Base-by-base conservation (phyloP, 2,113 vertebrate species). In the Heterotilapia buettikoferi region DNA sequence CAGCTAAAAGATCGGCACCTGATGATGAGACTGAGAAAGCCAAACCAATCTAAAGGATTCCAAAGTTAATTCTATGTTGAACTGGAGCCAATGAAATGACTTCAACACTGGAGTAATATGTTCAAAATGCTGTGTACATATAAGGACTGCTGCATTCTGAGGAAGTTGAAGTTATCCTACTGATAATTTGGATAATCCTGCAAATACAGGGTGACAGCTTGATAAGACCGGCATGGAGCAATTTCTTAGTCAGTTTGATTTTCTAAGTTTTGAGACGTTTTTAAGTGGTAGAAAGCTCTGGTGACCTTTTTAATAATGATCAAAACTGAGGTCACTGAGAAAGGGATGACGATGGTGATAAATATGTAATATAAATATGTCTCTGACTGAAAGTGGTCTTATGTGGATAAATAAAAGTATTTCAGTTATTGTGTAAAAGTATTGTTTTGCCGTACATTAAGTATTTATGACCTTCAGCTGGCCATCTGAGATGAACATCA, bases 21-120 rank as follows among this genome's bases (percentile, higher is more conserved):
- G 66, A 73, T 16, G 38, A 71, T 10, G 59, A 36, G 12, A 0
- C 66, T 0, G 38, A 43, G 66, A 24, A 6, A 43, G 66, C n/a
- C 66, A 71, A 71, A 6, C 36, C 13, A 43, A 43, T 71, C n/a
- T n/a, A 71, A 6, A 71, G 12, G 38, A 26, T 9, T 71, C 21
- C 38, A 43, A 9, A 71, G 38, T 24, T 43, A 43, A 43, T 14
- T 71, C 13, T 16, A 24, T 43, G 21, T 26, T 71, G 38, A 43
- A 71, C 12, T 9, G 38, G 7, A 71, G 21, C 66, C 66, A 71
- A 24, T 6, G 66, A 71, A 71, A 43, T 24, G 7, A 43, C 24
- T 71, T 71, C 66, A 43, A 14, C n/a, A 71, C n/a, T 6, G 66
- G 66, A 14, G 36, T 71, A 43, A 43, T 71, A 38, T 71, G 66